Conservation (phyloP, 2,888 invertebrate species). For the Chloroclysta siterata region DNA sequence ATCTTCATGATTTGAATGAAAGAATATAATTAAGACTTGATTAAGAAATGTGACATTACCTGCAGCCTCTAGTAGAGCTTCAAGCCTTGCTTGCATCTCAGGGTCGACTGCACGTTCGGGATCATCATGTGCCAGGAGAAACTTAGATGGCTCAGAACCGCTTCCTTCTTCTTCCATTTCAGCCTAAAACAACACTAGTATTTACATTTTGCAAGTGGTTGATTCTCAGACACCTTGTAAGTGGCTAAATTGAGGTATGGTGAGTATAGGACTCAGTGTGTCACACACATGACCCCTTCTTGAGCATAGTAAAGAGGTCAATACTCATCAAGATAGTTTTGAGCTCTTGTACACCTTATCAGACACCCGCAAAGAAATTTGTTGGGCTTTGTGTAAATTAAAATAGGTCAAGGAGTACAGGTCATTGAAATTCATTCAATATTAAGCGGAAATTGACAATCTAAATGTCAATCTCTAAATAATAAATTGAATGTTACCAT, state of each 20-base stretch:
- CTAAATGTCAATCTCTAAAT: neutral
- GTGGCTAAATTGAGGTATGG: neutral
- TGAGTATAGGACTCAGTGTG: neutral
- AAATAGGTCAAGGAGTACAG: slow-evolving; percentile 4
- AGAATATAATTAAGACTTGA: no score
- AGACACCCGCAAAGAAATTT: neutral
- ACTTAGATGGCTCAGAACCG: slow-evolving; percentile 78
- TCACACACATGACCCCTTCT: neutral
- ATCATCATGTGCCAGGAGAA: slow-evolving; percentile 82
- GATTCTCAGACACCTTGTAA: neutral
- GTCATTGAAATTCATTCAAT: slow-evolving; percentile 1
- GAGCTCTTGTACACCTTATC: neutral
- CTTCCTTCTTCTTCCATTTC: slow-evolving; percentile 83
- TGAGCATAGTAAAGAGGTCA: neutral
- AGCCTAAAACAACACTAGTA: slow-evolving; percentile 57
- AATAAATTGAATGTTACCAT: neutral
- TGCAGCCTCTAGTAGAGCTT: slow-evolving; percentile 97
- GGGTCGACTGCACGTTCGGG: slow-evolving; percentile 90
- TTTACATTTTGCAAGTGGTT: neutral
- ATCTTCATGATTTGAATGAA: no score
- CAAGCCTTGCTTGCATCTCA: slow-evolving; percentile 95
- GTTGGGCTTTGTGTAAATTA: neutral
- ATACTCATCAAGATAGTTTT: slow-evolving; percentile 1
- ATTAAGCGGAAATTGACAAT: neutral
- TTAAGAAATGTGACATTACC: slow-evolving; percentile 59